Percentiles rank a stretch among this genome's conserved stretches.
Conservation (phyloP, 2,888 invertebrate genomes). For the Gasteruption jaculator region DNA sequence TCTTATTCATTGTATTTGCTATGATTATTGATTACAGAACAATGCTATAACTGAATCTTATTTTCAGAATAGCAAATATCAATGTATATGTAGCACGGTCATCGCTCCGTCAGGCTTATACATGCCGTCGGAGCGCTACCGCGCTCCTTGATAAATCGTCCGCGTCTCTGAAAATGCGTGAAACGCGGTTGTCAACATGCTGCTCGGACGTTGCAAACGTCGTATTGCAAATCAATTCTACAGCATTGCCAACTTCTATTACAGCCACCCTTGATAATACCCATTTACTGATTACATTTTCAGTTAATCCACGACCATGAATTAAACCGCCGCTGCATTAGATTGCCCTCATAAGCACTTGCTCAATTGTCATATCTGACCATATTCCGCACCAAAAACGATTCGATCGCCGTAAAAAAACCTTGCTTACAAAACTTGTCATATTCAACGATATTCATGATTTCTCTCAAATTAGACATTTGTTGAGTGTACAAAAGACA, state of each 20-base stretch:
- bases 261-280: slow-evolving; percentile 29
- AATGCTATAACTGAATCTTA: too few relatives aligned
- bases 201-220: slow-evolving; percentile 31
- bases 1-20: too few relatives aligned
- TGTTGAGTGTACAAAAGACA: slow-evolving; percentile 33
- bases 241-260: slow-evolving; percentile 27
- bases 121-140: too few relatives aligned
- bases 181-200: slow-evolving; percentile 35
- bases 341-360: slow-evolving; percentile 27
- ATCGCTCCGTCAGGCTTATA: too few relatives aligned
- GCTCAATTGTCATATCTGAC: slow-evolving; percentile 24
- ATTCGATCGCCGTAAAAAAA: slow-evolving; percentile 24
- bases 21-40: too few relatives aligned
- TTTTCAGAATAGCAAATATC: too few relatives aligned
- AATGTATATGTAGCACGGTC: too few relatives aligned
- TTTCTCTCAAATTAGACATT: slow-evolving; percentile 27
- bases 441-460: slow-evolving; percentile 26
- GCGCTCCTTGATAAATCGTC: slow-evolving; percentile 26
- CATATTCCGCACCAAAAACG: slow-evolving; percentile 25
- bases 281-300: slow-evolving; percentile 31
- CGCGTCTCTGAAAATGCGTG: slow-evolving; percentile 35
- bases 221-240: slow-evolving; percentile 30
- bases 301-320: slow-evolving; percentile 29
- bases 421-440: slow-evolving; percentile 22
- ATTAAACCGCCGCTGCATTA: slow-evolving; percentile 31